These are phyloP conservation scores for Parnassius glacialis DNA, from an alignment of 2,888 invertebrate genomes.

Conservation along the genomic window DNA sequence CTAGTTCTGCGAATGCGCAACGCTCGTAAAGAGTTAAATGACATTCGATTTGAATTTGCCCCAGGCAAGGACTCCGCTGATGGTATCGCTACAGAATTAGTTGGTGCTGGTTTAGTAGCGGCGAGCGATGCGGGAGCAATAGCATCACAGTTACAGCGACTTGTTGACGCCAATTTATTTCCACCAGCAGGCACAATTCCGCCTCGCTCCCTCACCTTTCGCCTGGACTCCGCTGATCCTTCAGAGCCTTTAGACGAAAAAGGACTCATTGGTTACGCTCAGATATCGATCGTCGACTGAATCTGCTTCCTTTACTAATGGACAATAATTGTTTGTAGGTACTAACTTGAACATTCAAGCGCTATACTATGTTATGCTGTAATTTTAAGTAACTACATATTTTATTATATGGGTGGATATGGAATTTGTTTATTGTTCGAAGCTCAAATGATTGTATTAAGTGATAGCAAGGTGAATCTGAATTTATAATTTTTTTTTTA, in stretches of 20 bases:
- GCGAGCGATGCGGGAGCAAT: slow-evolving; percentile 95
- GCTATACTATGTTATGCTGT: slow-evolving; percentile 40
- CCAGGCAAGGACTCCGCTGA: slow-evolving; percentile 95
- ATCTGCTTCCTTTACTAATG: slow-evolving; percentile 28
- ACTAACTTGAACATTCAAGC: slow-evolving; percentile 32
- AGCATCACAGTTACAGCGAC: slow-evolving; percentile 93
- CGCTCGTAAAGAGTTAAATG: slow-evolving; percentile 95
- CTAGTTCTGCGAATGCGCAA: slow-evolving; percentile 95
- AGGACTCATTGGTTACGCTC: slow-evolving; percentile 97
- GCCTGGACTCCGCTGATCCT: slow-evolving; percentile 81
- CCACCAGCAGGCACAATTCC: slow-evolving; percentile 69
- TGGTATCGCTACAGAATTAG: slow-evolving; percentile 97
- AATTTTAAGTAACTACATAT: slow-evolving; percentile 56
- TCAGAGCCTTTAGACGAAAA: slow-evolving; percentile 94
- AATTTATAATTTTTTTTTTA: slow-evolving; percentile 60
- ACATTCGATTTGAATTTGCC: slow-evolving; percentile 98
- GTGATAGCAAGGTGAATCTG: slow-evolving; percentile 63
- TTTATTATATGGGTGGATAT: slow-evolving; percentile 62
- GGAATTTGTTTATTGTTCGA: slow-evolving; percentile 57
- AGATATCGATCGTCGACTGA: slow-evolving; percentile 96
- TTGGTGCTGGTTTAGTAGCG: slow-evolving; percentile 97
- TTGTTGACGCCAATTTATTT: slow-evolving; percentile 84
- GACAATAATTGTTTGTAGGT: slow-evolving; percentile 35
- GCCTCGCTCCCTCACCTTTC: slow-evolving; percentile 91
- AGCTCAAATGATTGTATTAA: slow-evolving; percentile 65